A percentile compares a stretch with the other conserved stretches of the same genome.
phyloP scores from a whole-genome alignment of 2,113 vertebrate species.

The Larimichthys crocea region DNA sequence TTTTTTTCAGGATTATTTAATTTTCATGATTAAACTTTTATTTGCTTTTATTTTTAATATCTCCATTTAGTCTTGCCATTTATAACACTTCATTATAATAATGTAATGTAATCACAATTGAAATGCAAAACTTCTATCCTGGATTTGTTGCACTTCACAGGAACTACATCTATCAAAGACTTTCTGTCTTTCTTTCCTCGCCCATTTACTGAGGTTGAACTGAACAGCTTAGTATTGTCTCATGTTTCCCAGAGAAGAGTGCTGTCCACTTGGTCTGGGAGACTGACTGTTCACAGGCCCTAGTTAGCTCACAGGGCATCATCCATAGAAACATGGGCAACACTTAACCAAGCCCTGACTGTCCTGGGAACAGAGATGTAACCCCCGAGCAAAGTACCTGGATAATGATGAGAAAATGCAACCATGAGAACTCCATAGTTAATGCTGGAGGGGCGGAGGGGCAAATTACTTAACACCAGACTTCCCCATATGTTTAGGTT shows the following conservation, averaged over 20 bases:
- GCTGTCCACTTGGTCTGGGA: slow-evolving; percentile 63
- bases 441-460: slow-evolving; percentile 52
- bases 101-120: neutral
- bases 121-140: neutral
- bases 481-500: slow-evolving; percentile 61
- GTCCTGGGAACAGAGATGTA: slow-evolving; percentile 67
- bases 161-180: slow-evolving; percentile 54
- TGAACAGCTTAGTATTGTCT: slow-evolving; percentile 57
- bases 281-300: slow-evolving; percentile 80
- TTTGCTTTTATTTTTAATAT: too few relatives aligned
- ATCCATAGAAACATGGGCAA: slow-evolving; percentile 64
- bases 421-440: slow-evolving; percentile 61
- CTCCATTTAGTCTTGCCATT: too few relatives aligned
- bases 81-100: neutral
- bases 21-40: neutral
- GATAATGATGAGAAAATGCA: slow-evolving; percentile 69
- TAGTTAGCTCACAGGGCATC: slow-evolving; percentile 75
- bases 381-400: slow-evolving; percentile 49
- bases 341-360: slow-evolving; percentile 65
- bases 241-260: slow-evolving; percentile 64
- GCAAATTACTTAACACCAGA: slow-evolving; percentile 65
- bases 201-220: slow-evolving; percentile 60
- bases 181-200: slow-evolving; percentile 52
- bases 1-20: too few relatives aligned
- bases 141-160: slow-evolving; percentile 7